Evolutionary conservation across 2,888 invertebrate species (phyloP), one percentile per base, ranked within the genome.

Genomic region (Zhengitettix transpicula): DNA sequence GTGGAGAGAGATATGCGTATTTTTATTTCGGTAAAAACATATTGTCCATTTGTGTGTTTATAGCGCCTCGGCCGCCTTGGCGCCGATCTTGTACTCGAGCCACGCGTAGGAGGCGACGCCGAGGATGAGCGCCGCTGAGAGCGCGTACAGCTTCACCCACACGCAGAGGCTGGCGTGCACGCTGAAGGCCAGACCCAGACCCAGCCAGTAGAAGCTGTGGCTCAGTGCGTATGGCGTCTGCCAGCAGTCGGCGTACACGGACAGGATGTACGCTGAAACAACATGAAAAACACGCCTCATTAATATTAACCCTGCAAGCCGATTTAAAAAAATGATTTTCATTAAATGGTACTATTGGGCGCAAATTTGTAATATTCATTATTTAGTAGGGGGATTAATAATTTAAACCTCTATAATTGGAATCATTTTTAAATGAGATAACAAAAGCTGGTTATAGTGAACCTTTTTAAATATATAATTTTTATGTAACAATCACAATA

Each of bases 141-240:
- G 69, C 14, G 71, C 66, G 66, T 77, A 76, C 41, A 77, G 67
- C 65, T 78, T 77, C 63, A 72, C 64, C 68, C 72, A 72, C 65
- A 75, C 76, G 67, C 85, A 85, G 54, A 85, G 74, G 57, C 78
- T 70, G 58, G 81, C 80, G 51, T 85, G 81, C 53, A 82, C 80
- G 0, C 76, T 76, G 67, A 85, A 84, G 10, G 83, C 82, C 0
- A 83, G 69, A 10, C 82, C 79, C 61, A 84, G 70, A 1, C 85
- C 85, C 0, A 81, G 73, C 60, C 60, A 62, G 1, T 28, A 28
- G 65, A 81, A 73, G 60, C 79, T 74, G 56, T 73, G 70, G 57
- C 73, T 72, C 42, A 72, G 72, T 67, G 81, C 81, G 72, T 84
- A 71, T 1, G 79, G 69, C 0, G 77, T 66, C 58, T 73, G 81